Evolutionary conservation across 1,140 invertebrate genomes (phyloP).

Genomic region (Diorhabda carinulata): DNA sequence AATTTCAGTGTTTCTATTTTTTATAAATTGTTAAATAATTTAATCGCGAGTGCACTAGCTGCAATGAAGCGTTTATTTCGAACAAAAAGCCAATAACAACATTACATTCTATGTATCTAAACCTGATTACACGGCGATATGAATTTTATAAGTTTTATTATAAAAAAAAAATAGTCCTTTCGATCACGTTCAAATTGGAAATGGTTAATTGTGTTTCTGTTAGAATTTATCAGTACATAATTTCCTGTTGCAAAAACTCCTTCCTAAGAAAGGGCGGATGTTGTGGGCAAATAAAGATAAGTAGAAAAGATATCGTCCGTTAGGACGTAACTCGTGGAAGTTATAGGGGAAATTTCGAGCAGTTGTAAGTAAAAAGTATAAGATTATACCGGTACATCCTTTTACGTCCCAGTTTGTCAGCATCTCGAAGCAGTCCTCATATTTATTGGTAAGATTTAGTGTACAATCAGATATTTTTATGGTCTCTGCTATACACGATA

Average conservation of each 20-base stretch:
- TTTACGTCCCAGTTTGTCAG: conserved; percentile 8
- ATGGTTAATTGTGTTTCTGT: not conserved
- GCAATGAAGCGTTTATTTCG: no score
- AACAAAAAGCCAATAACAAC: no score
- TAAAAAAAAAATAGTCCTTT: no score
- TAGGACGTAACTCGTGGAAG: not conserved
- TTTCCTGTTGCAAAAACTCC: conserved; percentile 1
- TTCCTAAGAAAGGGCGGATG: not conserved
- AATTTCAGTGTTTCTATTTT: no score
- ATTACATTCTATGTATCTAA: no score
- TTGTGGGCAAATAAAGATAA: conserved; percentile 17
- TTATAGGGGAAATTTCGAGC: conserved; percentile 6
- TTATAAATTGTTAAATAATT: no score
- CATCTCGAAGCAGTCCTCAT: conserved; percentile 8
- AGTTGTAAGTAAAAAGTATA: conserved; percentile 11
- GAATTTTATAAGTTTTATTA: no score
- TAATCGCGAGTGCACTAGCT: no score
- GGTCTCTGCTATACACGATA: not conserved
- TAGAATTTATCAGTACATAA: not conserved
- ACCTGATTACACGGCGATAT: no score
- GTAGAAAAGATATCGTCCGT: conserved; percentile 7
- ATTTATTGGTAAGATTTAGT: conserved; percentile 15
- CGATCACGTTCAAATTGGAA: no score
- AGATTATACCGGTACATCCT: conserved; percentile 7
- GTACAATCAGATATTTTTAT: conserved; percentile 15